These are phyloP conservation scores for Mesoligia furuncula DNA, from an alignment of 2,888 invertebrate species.

Conservation along the genomic window DNA sequence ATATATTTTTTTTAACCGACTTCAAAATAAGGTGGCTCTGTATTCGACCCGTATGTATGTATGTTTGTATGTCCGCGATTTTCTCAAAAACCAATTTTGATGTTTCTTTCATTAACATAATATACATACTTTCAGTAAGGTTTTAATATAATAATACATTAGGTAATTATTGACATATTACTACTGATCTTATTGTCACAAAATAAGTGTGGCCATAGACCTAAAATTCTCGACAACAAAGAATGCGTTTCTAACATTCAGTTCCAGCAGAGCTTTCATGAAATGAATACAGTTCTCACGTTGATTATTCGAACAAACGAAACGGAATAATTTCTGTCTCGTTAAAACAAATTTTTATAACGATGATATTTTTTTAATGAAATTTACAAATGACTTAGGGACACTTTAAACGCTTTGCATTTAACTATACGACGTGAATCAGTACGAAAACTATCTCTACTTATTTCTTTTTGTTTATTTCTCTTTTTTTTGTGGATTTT, in stretches of 20 bases:
- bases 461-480: no score
- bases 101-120: no score
- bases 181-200: not conserved
- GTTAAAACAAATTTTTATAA: not conserved
- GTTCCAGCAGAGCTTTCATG: not conserved
- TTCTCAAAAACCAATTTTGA: no score
- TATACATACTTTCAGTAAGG: no score
- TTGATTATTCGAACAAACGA: conserved; percentile 10
- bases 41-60: no score
- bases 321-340: conserved; percentile 22
- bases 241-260: not conserved
- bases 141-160: no score
- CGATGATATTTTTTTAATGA: not conserved
- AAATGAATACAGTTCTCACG: conserved; percentile 17
- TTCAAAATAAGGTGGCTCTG: no score
- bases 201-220: not conserved
- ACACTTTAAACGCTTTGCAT: no score
- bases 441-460: no score
- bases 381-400: not conserved
- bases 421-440: no score
- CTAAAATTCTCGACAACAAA: not conserved
- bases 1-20: not conserved
- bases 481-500: no score
- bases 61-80: no score
- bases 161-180: conserved; percentile 3